Evolutionary conservation across 2,888 invertebrate genomes (phyloP), one percentile per base, ranked within the genome.

Genomic region (Metellina segmentata): DNA sequence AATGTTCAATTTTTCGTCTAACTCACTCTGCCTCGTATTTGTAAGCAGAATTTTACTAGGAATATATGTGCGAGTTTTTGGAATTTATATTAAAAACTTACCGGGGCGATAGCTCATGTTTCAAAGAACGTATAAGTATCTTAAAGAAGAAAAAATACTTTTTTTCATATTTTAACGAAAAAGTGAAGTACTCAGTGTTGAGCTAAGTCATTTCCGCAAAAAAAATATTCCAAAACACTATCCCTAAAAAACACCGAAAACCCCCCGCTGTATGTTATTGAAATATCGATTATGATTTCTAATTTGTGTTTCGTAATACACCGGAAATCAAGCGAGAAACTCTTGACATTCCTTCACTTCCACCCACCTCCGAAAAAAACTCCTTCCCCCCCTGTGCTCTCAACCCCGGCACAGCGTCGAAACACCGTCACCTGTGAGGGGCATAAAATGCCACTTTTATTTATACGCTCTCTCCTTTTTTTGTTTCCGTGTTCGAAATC

Each of bases 351-450:
- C 7, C 61, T 61, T 61, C 70, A 70, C 48, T 13, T 72, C 9
- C 81, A 70, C 48, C 19, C 82, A n/a, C 34, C 70, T 16, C 61
- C 61, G 13, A 16, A 61, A 61, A 61, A 61, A 61, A 13, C 52
- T 19, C 13, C 16, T 13, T 51, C 49, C 7, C 4, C 51, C 72
- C 48, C 53, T n/a, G 70, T 51, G 71, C 82, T 71, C 19, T 71
- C 82, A 48, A 70, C n/a, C 82, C 51, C 13, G 81, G 48, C n/a
- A 34, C 81, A 4, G 69, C 34, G 34, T 34, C 81, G 16, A 53
- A 71, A 52, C 75, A 61, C 69, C 48, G 51, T 48, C 89, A 89
- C 82, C 89, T 89, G 77, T 19, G 51, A 52, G 19, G 81, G 88
- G 49, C 81, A 75, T 69, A 74, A 88, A 69, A 75, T 48, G 49